Evolutionary conservation across 2,888 invertebrate species (phyloP), one percentile per base, ranked within the genome.

Genomic region (Ditylenchus weischeri): DNA sequence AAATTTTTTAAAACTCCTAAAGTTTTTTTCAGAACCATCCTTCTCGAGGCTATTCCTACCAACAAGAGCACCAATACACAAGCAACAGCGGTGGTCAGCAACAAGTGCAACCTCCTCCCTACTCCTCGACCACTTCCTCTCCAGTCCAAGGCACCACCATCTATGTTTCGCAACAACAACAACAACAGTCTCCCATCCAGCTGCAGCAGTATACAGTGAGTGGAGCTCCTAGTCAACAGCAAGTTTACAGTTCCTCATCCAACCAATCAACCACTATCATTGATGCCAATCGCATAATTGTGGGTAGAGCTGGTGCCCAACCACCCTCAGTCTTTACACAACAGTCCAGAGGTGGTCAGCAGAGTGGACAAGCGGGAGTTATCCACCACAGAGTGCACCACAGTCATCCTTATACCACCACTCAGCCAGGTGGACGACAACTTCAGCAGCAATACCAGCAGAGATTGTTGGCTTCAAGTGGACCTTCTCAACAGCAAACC

Each of bases 1-100:
- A 29, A 29, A 29, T 29, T 4, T 29, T 29, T 29, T 29, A 29
- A 29, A 29, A 29, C 2, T n/a, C n/a, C 29, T 29, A 29, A 29
- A 29, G 29, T 29, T 29, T 29, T 29, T 29, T 43, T 43, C 43
- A 43, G 43, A 43, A 15, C 43, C 43, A 43, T 15, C 43, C 43
- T 43, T 10, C 43, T 43, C 43, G 43, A 43, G 15, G 43, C 43
- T 43, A 43, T 15, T 43, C 43, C 8, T 43, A 43, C 43, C 62
- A 62, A 48, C 62, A 62, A 62, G 43, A 62, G 48, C 13, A 62
- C 19, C 48, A 62, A 15, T 36, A 62, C 48, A 48, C 47, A 43
- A 23, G 59, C 35, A 19, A 23, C 36, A 36, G 36, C 35, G 18
- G 59, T 35, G 5, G 8, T 6, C 29, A 29, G 11, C 35, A 29